These are phyloP conservation scores for Acromyrmex echinatior DNA, from an alignment of 1,140 invertebrate genomes.

Conservation along the genomic window DNA sequence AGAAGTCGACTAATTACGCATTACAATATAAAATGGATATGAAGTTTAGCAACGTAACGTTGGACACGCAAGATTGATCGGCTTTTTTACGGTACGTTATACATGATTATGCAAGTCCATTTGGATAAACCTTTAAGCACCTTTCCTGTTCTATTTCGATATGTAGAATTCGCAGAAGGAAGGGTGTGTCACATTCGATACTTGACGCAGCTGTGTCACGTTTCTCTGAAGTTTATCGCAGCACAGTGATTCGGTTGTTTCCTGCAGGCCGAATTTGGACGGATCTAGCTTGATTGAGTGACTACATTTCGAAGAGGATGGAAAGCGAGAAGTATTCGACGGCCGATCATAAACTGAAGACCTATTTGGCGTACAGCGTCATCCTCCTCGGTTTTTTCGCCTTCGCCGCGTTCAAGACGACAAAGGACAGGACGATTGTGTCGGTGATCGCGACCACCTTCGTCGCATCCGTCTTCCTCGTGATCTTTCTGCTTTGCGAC, in stretches of 20 bases:
- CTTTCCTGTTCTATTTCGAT: background rate
- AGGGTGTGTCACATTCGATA: background rate
- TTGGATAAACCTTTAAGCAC: background rate
- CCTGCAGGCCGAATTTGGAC: background rate
- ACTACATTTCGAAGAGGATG: background rate
- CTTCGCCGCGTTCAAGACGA: background rate
- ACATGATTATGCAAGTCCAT: background rate
- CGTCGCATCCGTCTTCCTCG: constrained; percentile 7
- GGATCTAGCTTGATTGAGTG: background rate
- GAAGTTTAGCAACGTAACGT: background rate
- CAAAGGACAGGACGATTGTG: background rate
- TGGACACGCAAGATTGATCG: background rate
- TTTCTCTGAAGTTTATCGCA: background rate
- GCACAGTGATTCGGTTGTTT: background rate
- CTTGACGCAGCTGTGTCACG: background rate
- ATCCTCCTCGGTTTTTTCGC: background rate
- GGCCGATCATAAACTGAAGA: background rate
- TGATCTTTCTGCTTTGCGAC: constrained; percentile 2
- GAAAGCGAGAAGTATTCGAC: background rate
- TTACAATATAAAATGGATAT: background rate
- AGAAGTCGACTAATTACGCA: background rate
- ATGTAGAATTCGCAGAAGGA: background rate
- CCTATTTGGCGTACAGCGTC: background rate
- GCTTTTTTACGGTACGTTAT: background rate
- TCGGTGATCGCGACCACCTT: background rate